Evolutionary conservation across 1,140 invertebrate species (phyloP).

Genomic region (Andricus grossulariae): DNA sequence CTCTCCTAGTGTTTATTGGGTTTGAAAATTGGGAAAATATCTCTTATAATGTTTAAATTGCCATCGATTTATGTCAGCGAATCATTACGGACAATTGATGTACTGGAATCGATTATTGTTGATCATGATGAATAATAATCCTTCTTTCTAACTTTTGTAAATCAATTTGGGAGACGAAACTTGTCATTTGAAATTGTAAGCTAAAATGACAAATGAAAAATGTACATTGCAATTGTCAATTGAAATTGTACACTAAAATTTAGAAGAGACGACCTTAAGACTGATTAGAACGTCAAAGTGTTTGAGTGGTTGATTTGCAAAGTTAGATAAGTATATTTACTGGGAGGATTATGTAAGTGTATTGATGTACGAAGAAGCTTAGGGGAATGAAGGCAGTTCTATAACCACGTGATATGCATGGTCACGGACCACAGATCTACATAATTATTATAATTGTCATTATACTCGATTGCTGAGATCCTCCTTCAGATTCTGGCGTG

Average conservation of each 20-base stretch:
- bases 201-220: too few species aligned
- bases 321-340: background rate
- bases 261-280: too few species aligned
- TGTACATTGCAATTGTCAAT: too few species aligned
- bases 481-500: slow-evolving; percentile 66
- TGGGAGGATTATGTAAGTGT: background rate
- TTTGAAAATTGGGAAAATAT: background rate
- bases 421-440: slow-evolving; percentile 9
- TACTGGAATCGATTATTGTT: too few species aligned
- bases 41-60: background rate
- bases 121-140: too few species aligned
- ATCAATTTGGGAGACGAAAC: too few species aligned
- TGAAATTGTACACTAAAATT: too few species aligned
- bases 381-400: background rate
- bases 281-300: background rate
- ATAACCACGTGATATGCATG: background rate
- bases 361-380: background rate
- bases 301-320: background rate
- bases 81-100: too few species aligned
- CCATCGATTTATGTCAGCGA: background rate
- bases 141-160: too few species aligned
- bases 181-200: too few species aligned
- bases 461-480: slow-evolving; percentile 71
- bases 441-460: slow-evolving; percentile 55
- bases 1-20: background rate